Conservation (phyloP, 2,797 vertebrate species). For the Salmo trutta region DNA sequence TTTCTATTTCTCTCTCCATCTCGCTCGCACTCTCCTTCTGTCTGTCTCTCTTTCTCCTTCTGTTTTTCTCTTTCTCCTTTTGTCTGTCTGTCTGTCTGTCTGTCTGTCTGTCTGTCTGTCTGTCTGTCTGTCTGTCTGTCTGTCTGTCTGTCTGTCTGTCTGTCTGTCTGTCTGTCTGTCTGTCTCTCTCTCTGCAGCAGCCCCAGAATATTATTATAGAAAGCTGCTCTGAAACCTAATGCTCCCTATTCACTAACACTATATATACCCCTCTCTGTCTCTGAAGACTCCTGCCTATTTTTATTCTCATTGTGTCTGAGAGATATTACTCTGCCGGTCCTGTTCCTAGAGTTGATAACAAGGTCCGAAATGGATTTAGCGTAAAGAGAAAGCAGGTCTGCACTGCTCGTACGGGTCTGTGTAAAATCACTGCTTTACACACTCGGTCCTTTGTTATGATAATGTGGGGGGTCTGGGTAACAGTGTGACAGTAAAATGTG, state of each 20-base stretch:
- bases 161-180: too few relatives aligned
- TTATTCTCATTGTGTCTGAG: background rate
- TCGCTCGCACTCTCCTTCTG: too few relatives aligned
- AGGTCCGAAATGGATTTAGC: background rate
- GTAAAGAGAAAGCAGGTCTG: background rate
- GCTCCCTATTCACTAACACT: background rate
- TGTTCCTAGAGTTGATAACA: background rate
- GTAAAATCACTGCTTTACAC: background rate
- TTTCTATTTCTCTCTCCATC: too few relatives aligned
- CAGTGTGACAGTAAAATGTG: background rate
- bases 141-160: too few relatives aligned
- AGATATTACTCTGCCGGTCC: background rate
- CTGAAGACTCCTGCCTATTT: background rate
- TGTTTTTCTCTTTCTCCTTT: too few relatives aligned
- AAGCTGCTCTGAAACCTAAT: background rate
- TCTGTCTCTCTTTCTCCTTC: too few relatives aligned
- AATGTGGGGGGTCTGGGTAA: slow-evolving; percentile 8
- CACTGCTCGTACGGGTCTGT: background rate
- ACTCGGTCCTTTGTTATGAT: slow-evolving; percentile 27
- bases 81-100: too few relatives aligned
- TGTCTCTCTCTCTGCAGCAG: too few relatives aligned
- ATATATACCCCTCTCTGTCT: too few relatives aligned
- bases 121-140: too few relatives aligned
- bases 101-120: too few relatives aligned
- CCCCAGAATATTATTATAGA: too few relatives aligned